Evolutionary conservation across 2,113 vertebrate species (phyloP), one percentile per base, ranked within the genome.

Genomic region (Cromileptes altivelis): DNA sequence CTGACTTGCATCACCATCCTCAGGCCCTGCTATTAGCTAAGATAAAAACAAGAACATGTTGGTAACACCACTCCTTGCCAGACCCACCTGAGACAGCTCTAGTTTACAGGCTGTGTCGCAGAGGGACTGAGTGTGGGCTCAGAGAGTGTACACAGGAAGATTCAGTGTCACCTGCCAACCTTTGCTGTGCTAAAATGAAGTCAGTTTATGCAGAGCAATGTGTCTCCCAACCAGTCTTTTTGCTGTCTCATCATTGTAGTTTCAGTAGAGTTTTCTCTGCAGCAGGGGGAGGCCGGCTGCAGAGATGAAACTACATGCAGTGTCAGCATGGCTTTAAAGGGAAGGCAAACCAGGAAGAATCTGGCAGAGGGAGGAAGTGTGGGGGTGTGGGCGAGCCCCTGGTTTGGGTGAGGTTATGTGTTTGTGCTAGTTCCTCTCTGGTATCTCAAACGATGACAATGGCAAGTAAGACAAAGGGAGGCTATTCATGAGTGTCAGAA

Each of bases 211-310:
- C 61, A 73, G 37, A 52, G 50, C 63, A 37, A n/a, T 2, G 33
- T 70, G 53, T 42, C 47, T 78, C 49, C 27, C 50, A 21, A 21
- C 12, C 49, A 55, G 42, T 64, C n/a, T 40, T 40, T 72, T 53
- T 90, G 91, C 90, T 74, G 79, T 63, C 30, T 95, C 90, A 89
- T 90, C 86, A 57, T 18, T 57, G 64, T 45, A 33, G 76, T 85
- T 70, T 70, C 53, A 62, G 27, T 33, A 52, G 75, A 72, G 82
- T 69, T 81, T 63, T 86, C 53, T 70, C 57, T 76, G 84, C 78
- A 21, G 84, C 55, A 17, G 83, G 49, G 27, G 69, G 10, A 0
- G 50, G 73, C 7, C 2, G 25, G 3, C 52, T 84, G 89, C 84
- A 27, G 47, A 83, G 85, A 37, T 2, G 25, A 27, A 27, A 27